These are phyloP conservation scores for Sandelia bainsii DNA, from an alignment of 2,797 vertebrate genomes.

Conservation along the genomic window DNA sequence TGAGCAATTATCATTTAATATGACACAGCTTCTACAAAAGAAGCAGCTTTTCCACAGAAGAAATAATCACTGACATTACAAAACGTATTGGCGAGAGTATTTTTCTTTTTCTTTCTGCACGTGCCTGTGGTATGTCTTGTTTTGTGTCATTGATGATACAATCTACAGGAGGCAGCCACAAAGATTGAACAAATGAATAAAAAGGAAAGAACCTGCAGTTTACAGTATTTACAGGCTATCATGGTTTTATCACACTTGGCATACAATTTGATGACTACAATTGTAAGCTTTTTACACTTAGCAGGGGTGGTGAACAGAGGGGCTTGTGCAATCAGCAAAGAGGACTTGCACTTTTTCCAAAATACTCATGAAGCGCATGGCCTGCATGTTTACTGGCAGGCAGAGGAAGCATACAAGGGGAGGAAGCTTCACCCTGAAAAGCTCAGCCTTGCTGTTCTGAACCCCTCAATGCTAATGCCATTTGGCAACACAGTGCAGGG, in stretches of 20 bases:
- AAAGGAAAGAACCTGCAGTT: slow-evolving; percentile 9
- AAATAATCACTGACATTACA: slow-evolving; percentile 28
- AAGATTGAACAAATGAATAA: slow-evolving; percentile 56
- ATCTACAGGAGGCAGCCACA: slow-evolving; percentile 58
- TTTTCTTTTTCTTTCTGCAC: neutral
- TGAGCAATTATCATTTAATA: slow-evolving; percentile 37
- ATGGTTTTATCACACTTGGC: slow-evolving; percentile 42
- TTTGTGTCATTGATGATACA: slow-evolving; percentile 57
- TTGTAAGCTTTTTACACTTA: slow-evolving; percentile 46
- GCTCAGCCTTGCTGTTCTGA: slow-evolving; percentile 56
- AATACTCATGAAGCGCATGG: slow-evolving; percentile 53
- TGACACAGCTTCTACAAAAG: slow-evolving; percentile 21
- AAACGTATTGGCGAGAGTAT: neutral
- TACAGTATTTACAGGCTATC: slow-evolving; percentile 26
- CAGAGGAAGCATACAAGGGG: slow-evolving; percentile 46
- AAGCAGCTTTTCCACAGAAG: slow-evolving; percentile 27
- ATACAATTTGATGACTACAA: slow-evolving; percentile 31
- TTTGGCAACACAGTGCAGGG: slow-evolving; percentile 67
- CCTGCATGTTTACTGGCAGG: slow-evolving; percentile 69
- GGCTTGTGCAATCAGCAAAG: slow-evolving; percentile 51
- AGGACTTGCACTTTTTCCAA: slow-evolving; percentile 47
- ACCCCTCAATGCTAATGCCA: slow-evolving; percentile 68
- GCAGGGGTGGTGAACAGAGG: slow-evolving; percentile 38
- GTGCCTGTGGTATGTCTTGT: slow-evolving; percentile 34
- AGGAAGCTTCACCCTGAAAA: slow-evolving; percentile 54